Base-by-base conservation (phyloP, 2,888 invertebrate species). In the Stenotaenia linearis region DNA sequence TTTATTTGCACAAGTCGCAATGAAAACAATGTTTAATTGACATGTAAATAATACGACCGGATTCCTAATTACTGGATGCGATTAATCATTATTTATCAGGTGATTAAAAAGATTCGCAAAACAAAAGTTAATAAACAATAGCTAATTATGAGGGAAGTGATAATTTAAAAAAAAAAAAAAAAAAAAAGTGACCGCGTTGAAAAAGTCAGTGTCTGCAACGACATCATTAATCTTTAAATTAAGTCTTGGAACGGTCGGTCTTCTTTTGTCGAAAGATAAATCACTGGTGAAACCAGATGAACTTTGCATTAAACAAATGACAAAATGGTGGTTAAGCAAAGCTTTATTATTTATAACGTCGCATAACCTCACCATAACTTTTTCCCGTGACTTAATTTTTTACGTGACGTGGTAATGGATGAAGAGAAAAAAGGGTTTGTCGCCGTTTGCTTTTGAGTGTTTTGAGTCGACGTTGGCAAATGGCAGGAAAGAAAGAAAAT, bases 191-290 rank as follows among this genome's bases (percentile, higher is more conserved):
- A 12, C 15, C 10, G 10, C 69, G n/a, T n/a, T n/a, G n/a, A n/a
- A n/a, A 25, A 25, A 69, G 25, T 50, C 50, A 50, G 18, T 28
- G 28, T 69, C 9, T 69, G 69, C 23, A 69, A 28, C 69, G 69
- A 69, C 28, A 69, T 69, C 69, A 69, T 69, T 69, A 69, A 69
- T 69, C 69, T 69, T 69, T 5, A 69, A 69, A 69, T 69, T 69
- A 69, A 69, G 69, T 69, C 28, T 28, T 69, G 9, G 69, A 69
- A 25, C 25, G 69, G 25, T 25, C 25, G 69, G 23, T 69, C 69
- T 28, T n/a, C 25, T 69, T 69, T 69, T 69, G 25, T 69, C 69
- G 4, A 69, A 69, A 2, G 10, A 69, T 69, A 69, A 69, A 69
- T 69, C 69, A 69, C 23, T 23, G 12, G 69, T 28, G 69, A 69